Evolutionary conservation across 1,140 invertebrate species (phyloP), one percentile per base, ranked within the genome.

Genomic region (Drosophila persimilis): DNA sequence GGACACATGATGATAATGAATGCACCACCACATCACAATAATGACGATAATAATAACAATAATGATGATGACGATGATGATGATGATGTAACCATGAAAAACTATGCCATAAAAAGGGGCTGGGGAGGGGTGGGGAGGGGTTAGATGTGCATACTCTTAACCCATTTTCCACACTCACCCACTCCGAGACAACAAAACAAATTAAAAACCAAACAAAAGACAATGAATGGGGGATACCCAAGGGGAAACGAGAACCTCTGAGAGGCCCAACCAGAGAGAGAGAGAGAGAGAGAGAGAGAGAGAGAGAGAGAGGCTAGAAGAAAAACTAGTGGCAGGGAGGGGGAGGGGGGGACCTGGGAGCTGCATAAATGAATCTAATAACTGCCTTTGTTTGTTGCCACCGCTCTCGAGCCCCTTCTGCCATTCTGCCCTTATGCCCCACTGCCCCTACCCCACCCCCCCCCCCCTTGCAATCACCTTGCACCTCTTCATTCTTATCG

Each of bases 291-390:
- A 41, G 55, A 39, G 35, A 13, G 35, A n/a, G 26, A 55, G 41
- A 13, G 47, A 13, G 26, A 41, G 66, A 41, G 55, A 39, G 35
- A 13, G 35, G 20, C 20, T 22, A 4, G 17, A 17, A 9, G 26
- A 63, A 35, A 22, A 45, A n/a, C 13, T 24, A 24, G 45, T 20
- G 22, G 3, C 4, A 8, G 15, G n/a, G 15, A 20, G 46, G 11
- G 3, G 35, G 15, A 9, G 15, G 46, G 46, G 11, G 3, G 29
- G 31, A 9, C 8, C 8, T 26, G 41, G 20, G 7, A 46, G 44
- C 75, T 79, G 71, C 61, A 80, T 75, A 64, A 84, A 84, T 75
- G 61, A 85, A 75, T 84, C 71, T 70, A 85, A 79, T 80, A 72
- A 75, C 73, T 72, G 50, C 51, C 53, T 79, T 83, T 83, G 76